These are phyloP conservation scores for Dynastes grantii DNA, from an alignment of 2,888 invertebrate genomes.

Conservation along the genomic window DNA sequence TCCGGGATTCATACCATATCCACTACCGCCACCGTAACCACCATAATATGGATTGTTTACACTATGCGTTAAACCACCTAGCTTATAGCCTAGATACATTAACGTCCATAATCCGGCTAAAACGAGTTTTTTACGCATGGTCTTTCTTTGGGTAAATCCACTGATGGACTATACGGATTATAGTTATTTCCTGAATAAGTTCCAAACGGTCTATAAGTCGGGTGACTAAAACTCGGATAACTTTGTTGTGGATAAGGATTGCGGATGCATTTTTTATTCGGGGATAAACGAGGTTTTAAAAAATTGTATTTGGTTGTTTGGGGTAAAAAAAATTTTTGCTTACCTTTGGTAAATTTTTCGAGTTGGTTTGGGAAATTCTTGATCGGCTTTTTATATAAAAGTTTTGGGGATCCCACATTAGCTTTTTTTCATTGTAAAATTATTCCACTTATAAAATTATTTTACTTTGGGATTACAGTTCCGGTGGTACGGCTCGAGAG, in stretches of 20 bases:
- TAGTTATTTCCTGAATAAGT: slow-evolving; percentile 14
- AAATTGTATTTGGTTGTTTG: too few species aligned
- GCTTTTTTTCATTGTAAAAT: too few species aligned
- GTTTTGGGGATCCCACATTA: too few species aligned
- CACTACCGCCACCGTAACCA: slow-evolving; percentile 12
- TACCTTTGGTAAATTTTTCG: too few species aligned
- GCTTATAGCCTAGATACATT: slow-evolving; percentile 49
- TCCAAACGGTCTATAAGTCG: slow-evolving; percentile 17
- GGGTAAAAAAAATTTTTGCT: too few species aligned
- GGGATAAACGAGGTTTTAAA: too few species aligned
- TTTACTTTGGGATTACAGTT: too few species aligned
- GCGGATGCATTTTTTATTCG: too few species aligned
- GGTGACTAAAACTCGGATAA: slow-evolving; percentile 39
- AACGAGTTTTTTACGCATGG: slow-evolving; percentile 48
- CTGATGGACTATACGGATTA: not conserved
- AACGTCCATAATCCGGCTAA: slow-evolving; percentile 50
- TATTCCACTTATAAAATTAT: too few species aligned
- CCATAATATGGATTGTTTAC: slow-evolving; percentile 36
- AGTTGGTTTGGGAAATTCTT: too few species aligned
- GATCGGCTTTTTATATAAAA: too few species aligned
- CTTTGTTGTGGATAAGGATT: slow-evolving; percentile 30
- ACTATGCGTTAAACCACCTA: slow-evolving; percentile 42
- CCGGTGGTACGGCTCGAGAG: slow-evolving; percentile 10
- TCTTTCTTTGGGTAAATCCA: slow-evolving; percentile 42
- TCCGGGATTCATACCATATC: slow-evolving; percentile 37